These are phyloP conservation scores for Trematocara marginatum DNA, from an alignment of 2,113 vertebrate genomes.

Conservation along the genomic window DNA sequence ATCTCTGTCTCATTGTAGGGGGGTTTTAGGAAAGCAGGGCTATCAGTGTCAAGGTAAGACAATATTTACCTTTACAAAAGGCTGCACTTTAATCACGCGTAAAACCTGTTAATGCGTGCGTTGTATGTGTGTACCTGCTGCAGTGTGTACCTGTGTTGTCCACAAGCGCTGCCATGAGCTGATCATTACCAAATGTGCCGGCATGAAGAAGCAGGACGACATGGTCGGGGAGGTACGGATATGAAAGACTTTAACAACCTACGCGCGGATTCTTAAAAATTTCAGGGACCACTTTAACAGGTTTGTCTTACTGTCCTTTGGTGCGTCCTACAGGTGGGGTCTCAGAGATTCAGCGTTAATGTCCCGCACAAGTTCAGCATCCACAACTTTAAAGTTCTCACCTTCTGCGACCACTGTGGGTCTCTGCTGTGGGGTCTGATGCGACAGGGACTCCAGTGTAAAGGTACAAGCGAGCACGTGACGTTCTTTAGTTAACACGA, in stretches of 20 bases:
- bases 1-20: slow-evolving; percentile 72
- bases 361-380: slow-evolving; percentile 99
- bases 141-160: slow-evolving; percentile 98
- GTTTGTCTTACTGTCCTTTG: slow-evolving; percentile 13
- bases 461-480: slow-evolving; percentile 71
- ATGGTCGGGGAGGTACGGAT: slow-evolving; percentile 84
- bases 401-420: slow-evolving; percentile 98
- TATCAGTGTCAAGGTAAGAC: slow-evolving; percentile 98
- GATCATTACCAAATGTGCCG: slow-evolving; percentile 97
- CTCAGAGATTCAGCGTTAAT: slow-evolving; percentile 97
- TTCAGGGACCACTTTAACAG: rapidly evolving
- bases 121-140: not conserved
- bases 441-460: slow-evolving; percentile 96
- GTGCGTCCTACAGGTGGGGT: slow-evolving; percentile 75
- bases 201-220: slow-evolving; percentile 95
- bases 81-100: not conserved
- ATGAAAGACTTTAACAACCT: not conserved
- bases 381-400: slow-evolving; percentile 99
- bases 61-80: not conserved
- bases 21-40: slow-evolving; percentile 98
- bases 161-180: slow-evolving; percentile 98
- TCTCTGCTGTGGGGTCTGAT: slow-evolving; percentile 97
- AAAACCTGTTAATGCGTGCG: not conserved
- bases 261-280: rapidly evolving
- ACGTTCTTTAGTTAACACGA: rapidly evolving